Conservation (phyloP, 2,113 vertebrate genomes). For the Cryptotis parvus region DNA sequence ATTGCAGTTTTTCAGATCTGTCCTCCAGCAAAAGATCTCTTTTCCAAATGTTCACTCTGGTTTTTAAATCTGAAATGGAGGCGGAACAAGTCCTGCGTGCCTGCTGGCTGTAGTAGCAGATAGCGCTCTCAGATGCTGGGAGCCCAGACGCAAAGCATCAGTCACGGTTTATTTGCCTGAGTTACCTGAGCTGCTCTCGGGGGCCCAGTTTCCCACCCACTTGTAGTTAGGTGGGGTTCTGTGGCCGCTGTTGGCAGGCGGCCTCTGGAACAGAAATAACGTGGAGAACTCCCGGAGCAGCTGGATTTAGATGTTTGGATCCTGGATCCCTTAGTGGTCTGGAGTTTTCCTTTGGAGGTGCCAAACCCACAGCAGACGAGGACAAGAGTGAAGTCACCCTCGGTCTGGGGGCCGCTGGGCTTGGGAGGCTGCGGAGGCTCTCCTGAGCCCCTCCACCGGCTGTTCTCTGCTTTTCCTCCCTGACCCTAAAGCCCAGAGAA, state of each 20-base stretch:
- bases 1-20: neutral
- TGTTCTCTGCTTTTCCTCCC: neutral
- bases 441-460: neutral
- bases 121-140: neutral
- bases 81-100: neutral
- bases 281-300: neutral
- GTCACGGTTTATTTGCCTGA: neutral
- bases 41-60: neutral
- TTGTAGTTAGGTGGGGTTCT: neutral
- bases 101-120: neutral
- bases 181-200: neutral
- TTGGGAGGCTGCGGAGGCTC: neutral
- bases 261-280: neutral
- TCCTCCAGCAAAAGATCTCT: neutral
- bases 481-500: neutral
- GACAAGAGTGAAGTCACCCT: neutral
- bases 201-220: neutral
- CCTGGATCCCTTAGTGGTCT: neutral
- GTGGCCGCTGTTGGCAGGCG: neutral
- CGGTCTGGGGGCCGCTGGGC: too few species aligned
- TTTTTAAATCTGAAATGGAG: slow-evolving; percentile 33
- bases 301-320: neutral
- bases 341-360: neutral
- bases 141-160: neutral
- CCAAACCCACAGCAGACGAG: neutral